Percentiles rank a stretch among this genome's conserved stretches.
phyloP scores from a whole-genome alignment of 2,797 vertebrate species.

The Paratrypauchen microcephalus region DNA sequence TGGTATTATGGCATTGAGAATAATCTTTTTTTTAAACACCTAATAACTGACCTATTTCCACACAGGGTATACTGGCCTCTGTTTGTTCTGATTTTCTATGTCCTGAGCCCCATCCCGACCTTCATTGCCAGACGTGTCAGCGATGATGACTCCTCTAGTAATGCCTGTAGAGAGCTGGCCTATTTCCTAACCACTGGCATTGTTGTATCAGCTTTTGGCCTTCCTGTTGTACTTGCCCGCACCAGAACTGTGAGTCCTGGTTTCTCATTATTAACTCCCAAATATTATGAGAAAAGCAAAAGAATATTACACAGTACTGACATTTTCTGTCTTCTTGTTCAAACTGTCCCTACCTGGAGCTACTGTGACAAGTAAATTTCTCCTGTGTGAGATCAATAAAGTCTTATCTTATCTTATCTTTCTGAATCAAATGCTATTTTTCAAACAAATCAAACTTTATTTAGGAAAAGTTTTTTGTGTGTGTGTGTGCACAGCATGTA shows the following conservation, averaged over 20 bases:
- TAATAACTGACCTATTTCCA: neutral
- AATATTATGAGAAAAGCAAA: neutral
- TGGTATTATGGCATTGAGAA: neutral
- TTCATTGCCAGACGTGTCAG: constrained; percentile 86
- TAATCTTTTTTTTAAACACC: neutral
- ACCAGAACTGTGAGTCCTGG: constrained; percentile 78
- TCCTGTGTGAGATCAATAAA: too few relatives aligned
- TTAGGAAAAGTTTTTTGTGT: too few relatives aligned
- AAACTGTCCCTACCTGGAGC: too few relatives aligned
- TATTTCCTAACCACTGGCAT: constrained; percentile 96
- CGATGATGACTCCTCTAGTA: constrained; percentile 89
- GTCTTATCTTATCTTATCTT: too few relatives aligned
- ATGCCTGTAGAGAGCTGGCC: constrained; percentile 89
- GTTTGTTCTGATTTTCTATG: constrained; percentile 91
- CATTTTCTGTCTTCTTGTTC: too few relatives aligned
- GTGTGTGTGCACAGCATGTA: too few relatives aligned
- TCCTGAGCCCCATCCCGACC: constrained; percentile 89
- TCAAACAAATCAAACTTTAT: too few relatives aligned
- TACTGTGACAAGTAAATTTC: too few relatives aligned
- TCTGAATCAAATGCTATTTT: neutral
- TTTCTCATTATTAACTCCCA: neutral
- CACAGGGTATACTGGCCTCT: constrained; percentile 91
- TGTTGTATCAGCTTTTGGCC: constrained; percentile 91
- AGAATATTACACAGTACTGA: neutral
- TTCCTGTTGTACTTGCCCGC: constrained; percentile 89